Percentiles rank a stretch among this genome's conserved stretches.
Conservation (phyloP, 2,113 vertebrate genomes). For the Dasyornis broadbenti region DNA sequence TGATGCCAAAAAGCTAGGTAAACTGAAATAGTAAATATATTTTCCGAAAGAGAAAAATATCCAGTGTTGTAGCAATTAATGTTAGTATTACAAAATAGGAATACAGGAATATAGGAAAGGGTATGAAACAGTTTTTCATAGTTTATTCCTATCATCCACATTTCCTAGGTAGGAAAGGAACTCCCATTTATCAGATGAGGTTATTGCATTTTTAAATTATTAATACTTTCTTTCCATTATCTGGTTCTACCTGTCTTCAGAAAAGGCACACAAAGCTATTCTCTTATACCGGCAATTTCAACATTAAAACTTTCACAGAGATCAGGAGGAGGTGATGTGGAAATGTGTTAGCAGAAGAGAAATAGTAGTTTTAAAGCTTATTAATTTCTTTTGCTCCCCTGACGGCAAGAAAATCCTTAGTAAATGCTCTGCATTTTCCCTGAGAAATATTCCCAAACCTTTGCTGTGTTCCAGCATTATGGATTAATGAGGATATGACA, state of each 20-base stretch:
- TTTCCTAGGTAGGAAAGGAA: background rate
- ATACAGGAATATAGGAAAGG: accelerated
- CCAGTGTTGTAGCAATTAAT: background rate
- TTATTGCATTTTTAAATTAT: background rate
- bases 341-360: background rate
- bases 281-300: background rate
- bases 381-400: background rate
- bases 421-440: background rate
- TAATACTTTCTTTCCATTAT: background rate
- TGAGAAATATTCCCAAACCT: background rate
- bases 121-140: background rate
- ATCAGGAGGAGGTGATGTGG: background rate
- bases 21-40: background rate
- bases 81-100: background rate
- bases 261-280: background rate
- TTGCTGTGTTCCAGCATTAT: background rate
- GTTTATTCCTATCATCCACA: background rate
- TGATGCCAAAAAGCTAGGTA: background rate
- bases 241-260: background rate
- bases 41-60: background rate
- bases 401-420: background rate
- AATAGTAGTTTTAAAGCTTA: background rate
- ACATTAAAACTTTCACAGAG: background rate
- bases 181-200: background rate
- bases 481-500: background rate